Percentiles rank a stretch among this genome's conserved stretches.
Conservation (phyloP, 2,888 invertebrate genomes). For the Miltochrista miniata region DNA sequence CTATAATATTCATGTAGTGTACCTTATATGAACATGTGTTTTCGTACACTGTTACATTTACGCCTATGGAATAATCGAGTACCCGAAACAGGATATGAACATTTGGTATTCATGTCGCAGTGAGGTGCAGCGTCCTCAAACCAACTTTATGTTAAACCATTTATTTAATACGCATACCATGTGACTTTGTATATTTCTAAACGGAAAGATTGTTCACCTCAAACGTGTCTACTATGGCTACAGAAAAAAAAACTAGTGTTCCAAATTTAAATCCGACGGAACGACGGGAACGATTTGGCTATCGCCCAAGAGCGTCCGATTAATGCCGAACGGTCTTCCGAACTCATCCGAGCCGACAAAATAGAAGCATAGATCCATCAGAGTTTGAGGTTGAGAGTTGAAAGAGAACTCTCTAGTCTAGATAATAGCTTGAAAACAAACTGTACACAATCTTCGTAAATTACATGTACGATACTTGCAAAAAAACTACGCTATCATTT, state of each 20-base stretch:
- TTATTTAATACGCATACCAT: slow-evolving; percentile 8
- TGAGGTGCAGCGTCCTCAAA: slow-evolving; percentile 39
- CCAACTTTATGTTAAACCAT: slow-evolving; percentile 7
- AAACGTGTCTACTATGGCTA: slow-evolving; percentile 61
- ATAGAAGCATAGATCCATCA: slow-evolving; percentile 36
- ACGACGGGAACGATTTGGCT: slow-evolving; percentile 77
- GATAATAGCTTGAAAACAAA: slow-evolving; percentile 2
- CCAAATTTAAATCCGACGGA: slow-evolving; percentile 77
- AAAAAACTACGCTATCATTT: slow-evolving; percentile 43
- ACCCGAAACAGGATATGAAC: slow-evolving; percentile 53
- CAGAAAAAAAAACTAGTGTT: slow-evolving; percentile 67
- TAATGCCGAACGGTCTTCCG: slow-evolving; percentile 56
- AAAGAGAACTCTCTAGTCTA: slow-evolving; percentile 3
- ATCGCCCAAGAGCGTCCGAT: slow-evolving; percentile 70
- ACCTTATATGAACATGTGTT: slow-evolving; percentile 52
- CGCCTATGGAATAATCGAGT: slow-evolving; percentile 62
- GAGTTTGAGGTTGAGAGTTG: slow-evolving; percentile 3
- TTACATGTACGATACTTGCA: slow-evolving; percentile 42
- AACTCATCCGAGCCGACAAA: slow-evolving; percentile 56
- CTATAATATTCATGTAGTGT: slow-evolving; percentile 38
- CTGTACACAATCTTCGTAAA: slow-evolving; percentile 14
- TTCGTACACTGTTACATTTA: slow-evolving; percentile 61
- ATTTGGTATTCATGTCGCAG: slow-evolving; percentile 62
- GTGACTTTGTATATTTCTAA: slow-evolving; percentile 36
- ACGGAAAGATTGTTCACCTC: slow-evolving; percentile 79